Percentiles rank a stretch among this genome's conserved stretches.
Conservation (phyloP, 2,113 vertebrate genomes). For the Antechinus flavipes region DNA sequence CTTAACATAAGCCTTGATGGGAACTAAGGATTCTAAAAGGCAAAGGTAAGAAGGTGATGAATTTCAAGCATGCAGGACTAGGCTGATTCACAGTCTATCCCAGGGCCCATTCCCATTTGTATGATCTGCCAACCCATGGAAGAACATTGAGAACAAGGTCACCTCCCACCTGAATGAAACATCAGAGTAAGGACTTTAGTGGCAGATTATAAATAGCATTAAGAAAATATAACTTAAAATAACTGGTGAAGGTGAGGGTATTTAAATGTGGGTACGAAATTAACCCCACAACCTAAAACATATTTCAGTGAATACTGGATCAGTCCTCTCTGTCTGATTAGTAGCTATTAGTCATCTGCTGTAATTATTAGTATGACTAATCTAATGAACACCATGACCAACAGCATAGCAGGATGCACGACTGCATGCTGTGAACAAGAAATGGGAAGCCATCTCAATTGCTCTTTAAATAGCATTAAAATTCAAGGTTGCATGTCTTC, state of each 20-base stretch:
- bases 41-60: background rate
- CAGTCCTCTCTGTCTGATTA: constrained; percentile 18
- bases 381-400: constrained; percentile 50
- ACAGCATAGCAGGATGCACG: background rate
- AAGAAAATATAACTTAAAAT: constrained; percentile 29
- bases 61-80: background rate
- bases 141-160: background rate
- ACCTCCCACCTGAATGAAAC: background rate
- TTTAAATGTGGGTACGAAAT: constrained; percentile 47
- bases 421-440: constrained; percentile 34
- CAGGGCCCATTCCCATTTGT: background rate
- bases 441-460: background rate
- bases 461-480: constrained; percentile 34
- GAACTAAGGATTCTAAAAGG: background rate
- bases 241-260: background rate
- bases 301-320: constrained; percentile 48
- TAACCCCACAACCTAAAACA: constrained; percentile 27
- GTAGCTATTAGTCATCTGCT: constrained; percentile 59
- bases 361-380: constrained; percentile 66
- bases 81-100: background rate
- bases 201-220: background rate
- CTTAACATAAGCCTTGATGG: background rate
- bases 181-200: background rate
- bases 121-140: background rate
- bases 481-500: background rate